Evolutionary conservation across 2,113 vertebrate genomes (phyloP), one percentile per base, ranked within the genome.

Genomic region (Motacilla tschutschensis): DNA sequence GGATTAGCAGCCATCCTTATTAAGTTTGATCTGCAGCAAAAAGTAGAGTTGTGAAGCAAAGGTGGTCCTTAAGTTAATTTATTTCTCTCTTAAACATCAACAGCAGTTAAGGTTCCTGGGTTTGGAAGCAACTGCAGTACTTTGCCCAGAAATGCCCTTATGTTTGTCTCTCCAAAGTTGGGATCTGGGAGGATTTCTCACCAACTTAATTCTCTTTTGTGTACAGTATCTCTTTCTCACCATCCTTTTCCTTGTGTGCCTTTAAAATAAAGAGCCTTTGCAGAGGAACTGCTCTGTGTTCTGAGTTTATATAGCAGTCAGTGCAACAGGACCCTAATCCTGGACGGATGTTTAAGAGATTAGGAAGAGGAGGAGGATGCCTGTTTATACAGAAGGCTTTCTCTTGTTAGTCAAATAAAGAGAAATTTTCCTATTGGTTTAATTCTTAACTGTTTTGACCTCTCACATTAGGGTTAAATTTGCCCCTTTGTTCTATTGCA

Each of bases 391-490:
- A 93, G 94, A 82, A 93, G 94, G 89, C 81, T 92, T 91, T 95
- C 92, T 78, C 90, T 88, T 91, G 79, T 79, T 94, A 90, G 86
- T 43, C 86, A 92, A 92, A 95, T 95, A 93, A 93, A 94, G 78
- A 85, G 81, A 90, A 95, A 83, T 85, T 91, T 95, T 91, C 79
- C 84, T 88, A 92, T 85, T 90, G 89, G 82, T 87, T 88, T 93
- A 92, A 90, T 94, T 92, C 93, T 87, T 87, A 93, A 91, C 90
- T 86, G 92, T 82, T 90, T 94, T 94, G 92, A 94, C 92, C 94
- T 94, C 76, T 92, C 90, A 90, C 67, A 90, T 46, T 85, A 88
- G 84, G 93, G 90, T 94, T 92, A 93, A 94, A 95, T 93, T 90
- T 94, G 18, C 20, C 84, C 43, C 76, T 93, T 94, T 94, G 90